Base-by-base conservation (phyloP, 2,888 invertebrate species). In the Caenorhabditis becei region DNA sequence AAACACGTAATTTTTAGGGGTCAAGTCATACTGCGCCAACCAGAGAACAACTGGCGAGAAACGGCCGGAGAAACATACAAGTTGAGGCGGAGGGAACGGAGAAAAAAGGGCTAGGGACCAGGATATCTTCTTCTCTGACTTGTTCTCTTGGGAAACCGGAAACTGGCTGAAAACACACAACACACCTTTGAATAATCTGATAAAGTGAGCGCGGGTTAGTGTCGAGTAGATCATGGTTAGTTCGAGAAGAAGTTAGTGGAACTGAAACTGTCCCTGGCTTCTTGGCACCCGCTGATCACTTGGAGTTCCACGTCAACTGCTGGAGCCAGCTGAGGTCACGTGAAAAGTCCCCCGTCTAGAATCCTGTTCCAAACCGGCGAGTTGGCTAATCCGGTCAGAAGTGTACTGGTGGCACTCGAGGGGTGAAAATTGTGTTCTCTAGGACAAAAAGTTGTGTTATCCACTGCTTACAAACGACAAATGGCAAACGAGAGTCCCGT, bases 141-240 rank as follows among this genome's bases (percentile, higher is more conserved):
- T 41, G 41, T 41, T 41, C 41, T 2, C 3, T 41, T 18, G 44
- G 49, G 20, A 49, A 49, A 49, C 20, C 4, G 32, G 49, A 23
- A 49, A 49, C 49, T 4, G 23, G 49, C 7, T n/a, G 20, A 20
- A 4, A 49, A 23, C 18, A 18, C 49, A 3, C 18, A 49, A 69
- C 28, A 20, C 54, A 65, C 65, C 58, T 20, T 28, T 41, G 2
- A 65, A 10, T 14, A 74, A n/a, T 20, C 58, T 11, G 0, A 16
- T 26, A 18, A 54, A 5, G n/a, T 65, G 24, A 47, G 49, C 74
- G 8, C 58, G 58, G 23, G 65, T 28, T 44, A 74, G 58, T 49
- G 74, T 24, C 74, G 41, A 74, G 65, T 74, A 74, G 63, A 51
- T 74, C 74, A 74, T 74, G 5, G 32, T 10, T 5, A 35, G 65